These are phyloP conservation scores for Leptinotarsa lineolata DNA, from an alignment of 1,140 invertebrate genomes.

Conservation along the genomic window DNA sequence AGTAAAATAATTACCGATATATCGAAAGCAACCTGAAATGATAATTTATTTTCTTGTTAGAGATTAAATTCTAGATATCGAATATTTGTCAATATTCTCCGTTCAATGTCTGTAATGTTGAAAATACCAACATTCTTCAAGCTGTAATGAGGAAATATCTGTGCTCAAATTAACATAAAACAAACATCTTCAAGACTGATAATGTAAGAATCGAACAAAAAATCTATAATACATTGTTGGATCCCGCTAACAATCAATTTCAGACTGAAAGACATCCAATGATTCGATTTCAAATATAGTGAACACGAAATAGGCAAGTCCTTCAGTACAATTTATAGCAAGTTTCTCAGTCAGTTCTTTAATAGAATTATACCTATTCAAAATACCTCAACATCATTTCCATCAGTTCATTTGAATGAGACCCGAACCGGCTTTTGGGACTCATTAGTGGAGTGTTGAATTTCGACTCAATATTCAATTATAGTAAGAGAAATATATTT, in stretches of 20 bases:
- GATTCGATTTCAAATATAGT: not conserved
- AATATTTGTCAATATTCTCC: too few species aligned
- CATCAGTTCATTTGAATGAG: conserved; percentile 41
- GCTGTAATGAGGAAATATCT: not conserved
- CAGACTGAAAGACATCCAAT: not conserved
- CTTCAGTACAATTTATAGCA: not conserved
- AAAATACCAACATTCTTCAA: too few species aligned
- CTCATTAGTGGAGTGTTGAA: conserved; percentile 44
- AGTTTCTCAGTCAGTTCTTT: conserved; percentile 19
- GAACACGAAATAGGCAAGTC: conserved; percentile 4
- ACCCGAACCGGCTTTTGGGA: conserved; percentile 41
- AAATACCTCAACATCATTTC: conserved; percentile 37
- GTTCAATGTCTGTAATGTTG: too few species aligned
- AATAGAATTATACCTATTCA: conserved; percentile 29
- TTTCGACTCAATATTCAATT: conserved; percentile 41
- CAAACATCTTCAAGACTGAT: not conserved
- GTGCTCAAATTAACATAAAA: conserved; percentile 1
- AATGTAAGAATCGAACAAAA: not conserved
- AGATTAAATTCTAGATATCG: too few species aligned
- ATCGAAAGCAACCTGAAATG: too few species aligned
- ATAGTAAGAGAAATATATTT: conserved; percentile 21
- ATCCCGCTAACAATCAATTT: not conserved
- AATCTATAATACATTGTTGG: not conserved
- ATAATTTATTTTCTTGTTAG: too few species aligned
- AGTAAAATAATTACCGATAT: too few species aligned